Evolutionary conservation across 2,888 invertebrate genomes (phyloP), one percentile per base, ranked within the genome.

Genomic region (Athalia rosae): DNA sequence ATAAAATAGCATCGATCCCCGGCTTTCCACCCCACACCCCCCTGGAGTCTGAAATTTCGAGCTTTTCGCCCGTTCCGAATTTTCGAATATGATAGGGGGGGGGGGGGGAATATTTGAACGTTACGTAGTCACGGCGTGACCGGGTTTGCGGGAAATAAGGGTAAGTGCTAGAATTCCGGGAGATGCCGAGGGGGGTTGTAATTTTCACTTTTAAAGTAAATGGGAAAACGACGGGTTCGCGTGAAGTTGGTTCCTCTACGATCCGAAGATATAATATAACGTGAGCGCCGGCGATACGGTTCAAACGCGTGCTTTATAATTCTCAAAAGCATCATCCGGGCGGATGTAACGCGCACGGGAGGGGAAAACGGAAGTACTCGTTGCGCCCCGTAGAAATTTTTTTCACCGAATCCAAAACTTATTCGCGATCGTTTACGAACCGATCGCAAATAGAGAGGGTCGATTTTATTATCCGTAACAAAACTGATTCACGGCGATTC

Each of bases 181-280:
- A 13, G n/a, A 47, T n/a, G 11, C 13, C 43, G 13, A 4, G 9
- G 9, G 58, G 61, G 7, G n/a, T 63, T 45, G n/a, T 4, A 64
- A 13, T 64, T 64, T 53, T 67, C 45, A 58, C 15, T 45, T 1
- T 9, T 8, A 71, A 45, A 50, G 45, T 45, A 71, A 71, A 71
- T 45, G 58, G 43, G 50, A 58, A 71, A 71, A 71, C 58, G 58
- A 71, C 58, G 71, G 50, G 45, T 45, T 71, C 45, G 71, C 71
- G 71, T 71, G 71, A 45, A 3, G 62, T 41, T 41, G 6, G 28
- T 28, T 28, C 28, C 28, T 28, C 28, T 41, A 28, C 4, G 41
- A 56, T 71, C 71, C 58, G 71, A 28, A 28, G 28, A 71, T 71
- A 64, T 5, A 28, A 56, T 11, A 41, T 71, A 56, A 28, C 71